Conservation (phyloP, 2,888 invertebrate species). For the Ectropis crepuscularia region DNA sequence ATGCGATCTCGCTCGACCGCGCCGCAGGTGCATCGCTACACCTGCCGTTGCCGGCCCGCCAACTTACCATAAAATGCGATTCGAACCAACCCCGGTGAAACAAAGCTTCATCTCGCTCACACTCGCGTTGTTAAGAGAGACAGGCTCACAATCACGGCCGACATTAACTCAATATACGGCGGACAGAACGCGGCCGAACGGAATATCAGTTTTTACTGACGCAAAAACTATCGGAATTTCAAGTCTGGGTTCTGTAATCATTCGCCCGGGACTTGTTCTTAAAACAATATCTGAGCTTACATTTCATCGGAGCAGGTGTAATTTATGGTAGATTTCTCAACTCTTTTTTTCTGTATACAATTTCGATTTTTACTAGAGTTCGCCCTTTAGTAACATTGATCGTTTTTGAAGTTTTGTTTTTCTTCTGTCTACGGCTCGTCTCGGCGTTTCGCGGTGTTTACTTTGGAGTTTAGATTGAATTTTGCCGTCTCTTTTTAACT, state of each 20-base stretch:
- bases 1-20: conserved; percentile 78
- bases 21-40: conserved; percentile 81
- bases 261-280: conserved; percentile 74
- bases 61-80: conserved; percentile 84
- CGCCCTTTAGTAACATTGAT: conserved; percentile 65
- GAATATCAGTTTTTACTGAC: conserved; percentile 82
- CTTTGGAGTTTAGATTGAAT: conserved; percentile 75
- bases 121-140: conserved; percentile 59
- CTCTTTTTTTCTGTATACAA: conserved; percentile 58
- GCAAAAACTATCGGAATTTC: conserved; percentile 83
- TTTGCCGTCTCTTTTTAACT: conserved; percentile 63
- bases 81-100: conserved; percentile 76
- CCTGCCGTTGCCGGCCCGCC: conserved; percentile 73
- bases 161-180: conserved; percentile 81
- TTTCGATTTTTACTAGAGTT: conserved; percentile 70
- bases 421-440: conserved; percentile 77
- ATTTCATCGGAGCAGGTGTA: conserved; percentile 79
- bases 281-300: conserved; percentile 79
- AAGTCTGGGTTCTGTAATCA: conserved; percentile 79
- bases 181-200: conserved; percentile 76
- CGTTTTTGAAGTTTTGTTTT: conserved; percentile 74
- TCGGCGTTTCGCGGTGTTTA: conserved; percentile 71
- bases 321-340: conserved; percentile 70
- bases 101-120: conserved; percentile 69
- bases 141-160: conserved; percentile 76